Conservation (phyloP, 2,888 invertebrate species). For the Drepana falcataria region DNA sequence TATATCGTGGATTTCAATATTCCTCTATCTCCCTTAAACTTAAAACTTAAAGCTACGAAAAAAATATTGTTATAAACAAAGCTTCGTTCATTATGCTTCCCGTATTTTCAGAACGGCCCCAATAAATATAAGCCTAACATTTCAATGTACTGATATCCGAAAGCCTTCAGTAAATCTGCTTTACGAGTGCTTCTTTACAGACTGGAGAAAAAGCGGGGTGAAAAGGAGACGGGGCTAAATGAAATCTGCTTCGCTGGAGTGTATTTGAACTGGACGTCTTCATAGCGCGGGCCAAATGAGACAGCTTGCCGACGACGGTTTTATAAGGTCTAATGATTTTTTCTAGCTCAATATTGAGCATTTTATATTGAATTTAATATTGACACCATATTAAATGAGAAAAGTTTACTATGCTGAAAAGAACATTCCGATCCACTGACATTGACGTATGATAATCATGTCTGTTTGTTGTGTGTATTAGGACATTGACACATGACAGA, state of each 20-base stretch:
- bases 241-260: conserved; percentile 30
- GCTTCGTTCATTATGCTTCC: conserved; percentile 6
- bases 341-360: no score
- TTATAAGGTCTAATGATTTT: not conserved
- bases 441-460: no score
- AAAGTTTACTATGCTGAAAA: no score
- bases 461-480: no score
- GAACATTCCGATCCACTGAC: no score
- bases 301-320: conserved; percentile 5
- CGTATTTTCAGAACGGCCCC: conserved; percentile 1
- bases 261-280: conserved; percentile 36
- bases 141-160: not conserved
- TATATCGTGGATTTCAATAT: no score
- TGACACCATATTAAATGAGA: no score
- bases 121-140: not conserved
- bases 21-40: no score
- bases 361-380: no score
- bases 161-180: conserved; percentile 1
- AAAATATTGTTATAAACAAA: conserved; percentile 14
- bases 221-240: conserved; percentile 24
- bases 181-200: conserved; percentile 5
- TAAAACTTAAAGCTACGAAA: not conserved
- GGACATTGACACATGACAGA: no score
- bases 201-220: conserved; percentile 7
- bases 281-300: conserved; percentile 42